Base-by-base conservation (phyloP, 2,113 vertebrate species). In the Carettochelys insculpta region DNA sequence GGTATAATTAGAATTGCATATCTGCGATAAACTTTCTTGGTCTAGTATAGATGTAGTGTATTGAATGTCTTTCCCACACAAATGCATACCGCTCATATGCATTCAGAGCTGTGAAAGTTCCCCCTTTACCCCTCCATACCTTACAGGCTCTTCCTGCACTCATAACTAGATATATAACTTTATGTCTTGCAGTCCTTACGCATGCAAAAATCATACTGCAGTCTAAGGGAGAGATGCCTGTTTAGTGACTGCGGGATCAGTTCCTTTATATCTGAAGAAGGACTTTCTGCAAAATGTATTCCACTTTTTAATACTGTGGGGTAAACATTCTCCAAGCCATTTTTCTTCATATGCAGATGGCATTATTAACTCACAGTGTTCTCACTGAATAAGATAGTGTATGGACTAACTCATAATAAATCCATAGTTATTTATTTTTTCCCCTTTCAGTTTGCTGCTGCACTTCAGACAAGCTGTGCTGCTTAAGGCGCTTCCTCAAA, bases 11-110 rank as follows among this genome's bases (percentile, higher is more conserved):
- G n/a, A n/a, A n/a, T n/a, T n/a, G n/a, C n/a, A n/a, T n/a, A n/a
- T n/a, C n/a, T n/a, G n/a, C n/a, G n/a, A n/a, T n/a, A n/a, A n/a
- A n/a, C n/a, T n/a, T n/a, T n/a, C n/a, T n/a, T n/a, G n/a, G n/a
- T n/a, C n/a, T n/a, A n/a, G n/a, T n/a, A n/a, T n/a, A n/a, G n/a
- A n/a, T n/a, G n/a, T n/a, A n/a, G 34, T 65, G 61, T n/a, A 38
- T 22, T 22, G n/a, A 38, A 87, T 77, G 8, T 58, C 79, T 2
- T 80, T 90, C 47, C 50, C 80, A 85, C 45, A 0, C 8, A 47
- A 48, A 86, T 79, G 10, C 53, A 48, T 1, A 27, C 1, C 3
- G 80, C 25, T 68, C 24, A 51, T 82, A 76, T 0, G 0, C 27
- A 38, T 81, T 80, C 45, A 83, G 16, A 20, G 5, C 6, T 1